phyloP scores from a whole-genome alignment of 2,888 invertebrate genomes.

The Lumbricus terrestris region DNA sequence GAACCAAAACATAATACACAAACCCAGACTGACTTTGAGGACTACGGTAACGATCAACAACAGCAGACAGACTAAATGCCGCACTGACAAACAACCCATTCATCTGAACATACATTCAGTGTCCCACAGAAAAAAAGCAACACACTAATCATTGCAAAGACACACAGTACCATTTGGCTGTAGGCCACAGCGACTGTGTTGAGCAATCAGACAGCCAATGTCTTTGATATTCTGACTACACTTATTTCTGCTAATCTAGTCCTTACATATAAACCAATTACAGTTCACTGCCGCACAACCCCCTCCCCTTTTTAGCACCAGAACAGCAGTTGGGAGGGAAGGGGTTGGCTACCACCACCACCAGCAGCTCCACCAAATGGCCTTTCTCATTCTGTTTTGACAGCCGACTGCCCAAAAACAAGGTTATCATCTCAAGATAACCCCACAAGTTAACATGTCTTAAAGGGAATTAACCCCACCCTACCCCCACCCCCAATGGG shows the following conservation, averaged over 20 bases:
- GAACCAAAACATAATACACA: not conserved
- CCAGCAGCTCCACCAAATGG: not conserved
- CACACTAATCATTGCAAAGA: not conserved
- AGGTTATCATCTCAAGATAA: constrained; percentile 7
- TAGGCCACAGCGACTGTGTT: not conserved
- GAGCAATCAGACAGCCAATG: not conserved
- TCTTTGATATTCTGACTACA: not conserved
- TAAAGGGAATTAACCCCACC: not conserved
- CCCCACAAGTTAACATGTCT: constrained; percentile 12
- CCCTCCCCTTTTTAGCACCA: not conserved
- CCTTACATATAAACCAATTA: not conserved
- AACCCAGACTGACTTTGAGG: not conserved
- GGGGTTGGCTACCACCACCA: too few relatives aligned
- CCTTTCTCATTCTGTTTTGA: not conserved
- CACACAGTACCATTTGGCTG: not conserved
- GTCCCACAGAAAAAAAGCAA: not conserved
- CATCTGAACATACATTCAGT: not conserved
- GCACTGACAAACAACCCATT: not conserved
- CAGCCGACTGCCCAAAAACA: not conserved
- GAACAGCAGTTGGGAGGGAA: not conserved
- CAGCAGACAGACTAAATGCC: not conserved
- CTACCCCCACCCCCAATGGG: too few relatives aligned
- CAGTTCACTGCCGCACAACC: not conserved
- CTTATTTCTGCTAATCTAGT: not conserved
- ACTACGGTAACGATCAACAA: not conserved